Base-by-base conservation (phyloP, 2,113 vertebrate genomes). In the Aramus guarauna region DNA sequence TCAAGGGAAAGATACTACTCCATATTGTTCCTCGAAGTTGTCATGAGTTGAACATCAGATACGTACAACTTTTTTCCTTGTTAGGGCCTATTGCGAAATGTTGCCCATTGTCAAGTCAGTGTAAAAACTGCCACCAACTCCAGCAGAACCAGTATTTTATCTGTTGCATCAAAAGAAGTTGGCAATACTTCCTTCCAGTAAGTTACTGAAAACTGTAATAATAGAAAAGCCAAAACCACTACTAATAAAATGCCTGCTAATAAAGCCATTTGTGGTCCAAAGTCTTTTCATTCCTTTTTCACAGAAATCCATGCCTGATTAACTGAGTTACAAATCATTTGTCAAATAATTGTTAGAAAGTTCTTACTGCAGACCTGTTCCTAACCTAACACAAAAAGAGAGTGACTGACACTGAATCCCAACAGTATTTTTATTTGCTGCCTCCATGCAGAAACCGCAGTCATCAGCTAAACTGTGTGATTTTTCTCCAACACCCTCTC, bases 211-310 rank as follows among this genome's bases (percentile, higher is more conserved):
- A 66, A 72, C 41, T 78, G 32, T 75, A 88, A 68, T 74, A 55
- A 76, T 24, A 58, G 19, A 85, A 93, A 88, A 69, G 9, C 24
- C 39, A 32, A 85, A 82, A 2, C 26, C 36, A 92, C 45, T 95
- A 96, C 93, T 96, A 96, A 95, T 97, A 87, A 94, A 75, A 87
- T 64, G 88, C 88, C 81, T 95, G 81, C 93, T 96, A 96, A 95
- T 96, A 89, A 95, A 95, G 36, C 71, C 16, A 72, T 92, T 88
- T 68, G 48, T 69, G 69, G 15, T 90, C 53, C 90, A 18, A 86
- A 84, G 21, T 95, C 39, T 94, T 39, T 75, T 95, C 73, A 88
- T 83, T 20, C 17, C 23, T 15, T 75, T 85, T 88, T 68, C 85
- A 23, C 45, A 58, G 48, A 87, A 87, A 90, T 73, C 66, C 48